Percentiles rank a stretch among this genome's conserved stretches.
Conservation (phyloP, 92 coral and sea anemone species). For the Isaurus tuberculatus region DNA sequence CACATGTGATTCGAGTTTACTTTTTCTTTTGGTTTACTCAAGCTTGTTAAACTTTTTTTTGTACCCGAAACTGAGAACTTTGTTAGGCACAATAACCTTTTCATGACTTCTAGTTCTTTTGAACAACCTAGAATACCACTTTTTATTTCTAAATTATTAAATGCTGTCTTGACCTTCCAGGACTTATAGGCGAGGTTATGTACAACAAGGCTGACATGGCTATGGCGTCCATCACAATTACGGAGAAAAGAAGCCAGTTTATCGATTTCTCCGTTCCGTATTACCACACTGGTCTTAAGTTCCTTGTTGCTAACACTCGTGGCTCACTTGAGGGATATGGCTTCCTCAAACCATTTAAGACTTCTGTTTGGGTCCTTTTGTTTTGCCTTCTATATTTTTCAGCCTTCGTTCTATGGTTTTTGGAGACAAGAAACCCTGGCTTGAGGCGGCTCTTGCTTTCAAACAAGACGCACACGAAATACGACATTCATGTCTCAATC, state of each 20-base stretch:
- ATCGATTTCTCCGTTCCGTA: conserved; percentile 70
- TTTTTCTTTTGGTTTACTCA: too few relatives aligned
- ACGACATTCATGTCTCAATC: conserved; percentile 67
- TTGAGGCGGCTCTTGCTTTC: conserved; percentile 44
- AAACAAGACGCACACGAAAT: conserved; percentile 51
- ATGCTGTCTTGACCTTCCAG: too few relatives aligned
- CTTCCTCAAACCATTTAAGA: conserved; percentile 65
- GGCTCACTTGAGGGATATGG: conserved; percentile 70
- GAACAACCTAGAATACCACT: too few relatives aligned
- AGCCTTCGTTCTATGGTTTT: conserved; percentile 53
- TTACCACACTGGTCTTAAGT: conserved; percentile 68
- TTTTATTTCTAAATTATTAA: too few relatives aligned
- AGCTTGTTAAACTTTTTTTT: too few relatives aligned
- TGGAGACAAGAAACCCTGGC: conserved; percentile 67
- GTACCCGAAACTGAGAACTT: too few relatives aligned
- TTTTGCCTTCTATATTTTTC: conserved; percentile 68
- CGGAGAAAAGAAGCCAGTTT: conserved; percentile 65
- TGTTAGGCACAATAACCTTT: too few relatives aligned
- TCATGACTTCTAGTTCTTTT: too few relatives aligned
- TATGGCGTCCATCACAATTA: conserved; percentile 74
- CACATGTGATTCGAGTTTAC: too few relatives aligned
- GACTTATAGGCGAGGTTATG: conserved; percentile 68
- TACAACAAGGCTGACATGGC: conserved; percentile 69
- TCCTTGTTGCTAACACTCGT: conserved; percentile 67
- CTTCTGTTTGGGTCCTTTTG: conserved; percentile 50